Evolutionary conservation across 1,140 invertebrate species (phyloP), one percentile per base, ranked within the genome.

Genomic region (Plutomurus gul): DNA sequence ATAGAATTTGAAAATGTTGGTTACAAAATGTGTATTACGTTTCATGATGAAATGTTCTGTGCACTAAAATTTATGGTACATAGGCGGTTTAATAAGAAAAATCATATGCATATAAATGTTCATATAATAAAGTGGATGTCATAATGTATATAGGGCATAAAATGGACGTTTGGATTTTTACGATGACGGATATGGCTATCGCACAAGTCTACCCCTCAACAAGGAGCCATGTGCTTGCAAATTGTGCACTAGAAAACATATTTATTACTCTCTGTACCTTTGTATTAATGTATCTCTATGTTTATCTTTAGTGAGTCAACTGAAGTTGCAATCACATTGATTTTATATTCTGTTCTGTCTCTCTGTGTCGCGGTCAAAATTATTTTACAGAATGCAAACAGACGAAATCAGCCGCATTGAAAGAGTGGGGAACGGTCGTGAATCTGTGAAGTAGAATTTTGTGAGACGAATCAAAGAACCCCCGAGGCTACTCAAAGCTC

Each of bases 401-500:
- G 27, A 65, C 47, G 47, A 22, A 51, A 51, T 51, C 47, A 51
- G 20, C 47, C 20, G 25, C 47, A 22, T 51, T 51, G 47, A 22
- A 8, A 51, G 20, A 22, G 47, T 51, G 47, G 20, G 47, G 47
- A 22, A 11, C 25, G 47, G 47, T 39, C 13, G 37, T 39, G 47
- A 6, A 51, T 51, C 13, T 51, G 18, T 16, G 56, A 65, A 65
- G 27, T 25, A 27, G 36, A 65, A 65, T 65, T 30, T 65, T 65
- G n/a, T 65, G 56, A 65, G 56, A 13, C 13, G 25, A 65, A 65
- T 65, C 56, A 65, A 11, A 65, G 25, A 25, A 27, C 56, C 56
- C 56, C 56, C 16, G 56, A 65, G 56, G 56, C 56, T 65, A n/a
- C 56, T 65, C 56, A 65, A 33, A 65, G 36, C 56, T 65, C 56